Evolutionary conservation across 2,113 vertebrate genomes (phyloP).

Genomic region (Heterotis niloticus): DNA sequence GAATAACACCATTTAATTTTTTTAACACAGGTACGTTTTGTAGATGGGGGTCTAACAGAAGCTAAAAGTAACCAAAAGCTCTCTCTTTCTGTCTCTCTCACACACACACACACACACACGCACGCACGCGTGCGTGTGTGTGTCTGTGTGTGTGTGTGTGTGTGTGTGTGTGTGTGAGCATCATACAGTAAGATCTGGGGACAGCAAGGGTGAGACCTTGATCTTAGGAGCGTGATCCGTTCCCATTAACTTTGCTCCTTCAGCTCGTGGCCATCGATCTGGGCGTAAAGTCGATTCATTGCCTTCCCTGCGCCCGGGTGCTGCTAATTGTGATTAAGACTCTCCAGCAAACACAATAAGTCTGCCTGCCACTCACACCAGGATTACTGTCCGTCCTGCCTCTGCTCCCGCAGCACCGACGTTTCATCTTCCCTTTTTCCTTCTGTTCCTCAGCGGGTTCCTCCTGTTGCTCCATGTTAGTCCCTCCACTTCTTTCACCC

Average conservation of each 20-base stretch:
- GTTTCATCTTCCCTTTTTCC: background rate
- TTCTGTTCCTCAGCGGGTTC: background rate
- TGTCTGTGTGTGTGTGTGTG: background rate
- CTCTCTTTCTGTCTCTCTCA: too few species aligned
- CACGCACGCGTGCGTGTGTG: background rate
- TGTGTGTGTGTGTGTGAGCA: background rate
- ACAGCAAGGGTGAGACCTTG: slow-evolving; percentile 18
- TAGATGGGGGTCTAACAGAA: background rate
- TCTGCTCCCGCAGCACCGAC: background rate
- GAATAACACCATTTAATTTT: slow-evolving; percentile 8
- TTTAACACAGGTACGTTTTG: slow-evolving; percentile 2
- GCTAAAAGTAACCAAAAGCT: too few species aligned
- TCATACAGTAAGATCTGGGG: background rate
- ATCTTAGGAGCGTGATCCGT: slow-evolving; percentile 32
- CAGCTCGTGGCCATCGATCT: slow-evolving; percentile 32
- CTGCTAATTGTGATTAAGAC: slow-evolving; percentile 34
- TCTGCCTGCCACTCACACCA: background rate
- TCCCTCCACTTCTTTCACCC: background rate
- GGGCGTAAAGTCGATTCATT: slow-evolving; percentile 40
- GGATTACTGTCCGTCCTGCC: background rate
- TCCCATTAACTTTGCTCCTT: slow-evolving; percentile 33
- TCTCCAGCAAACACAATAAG: slow-evolving; percentile 12
- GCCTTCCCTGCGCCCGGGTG: slow-evolving; percentile 20
- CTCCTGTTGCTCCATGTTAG: background rate
- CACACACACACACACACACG: too few species aligned